phyloP scores from a whole-genome alignment of 2,113 vertebrate species.

The Nanorana parkeri region DNA sequence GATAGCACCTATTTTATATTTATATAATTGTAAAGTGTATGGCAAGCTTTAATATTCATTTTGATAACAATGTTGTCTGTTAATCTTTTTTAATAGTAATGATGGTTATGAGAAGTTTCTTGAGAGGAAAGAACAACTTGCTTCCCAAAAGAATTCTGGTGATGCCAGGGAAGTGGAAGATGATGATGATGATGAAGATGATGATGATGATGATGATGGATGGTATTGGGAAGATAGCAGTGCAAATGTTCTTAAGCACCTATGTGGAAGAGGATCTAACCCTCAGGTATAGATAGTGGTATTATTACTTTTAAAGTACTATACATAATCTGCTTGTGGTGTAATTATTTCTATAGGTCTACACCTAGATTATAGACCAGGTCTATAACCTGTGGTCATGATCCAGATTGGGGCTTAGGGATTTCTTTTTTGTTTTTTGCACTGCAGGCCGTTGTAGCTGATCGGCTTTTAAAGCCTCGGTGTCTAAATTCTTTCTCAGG shows the following conservation, averaged over 20 bases:
- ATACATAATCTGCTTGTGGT: too few relatives aligned
- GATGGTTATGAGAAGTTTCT: conserved; percentile 40
- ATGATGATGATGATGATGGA: conserved; percentile 65
- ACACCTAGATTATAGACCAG: too few relatives aligned
- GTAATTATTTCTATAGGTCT: too few relatives aligned
- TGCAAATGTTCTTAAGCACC: conserved; percentile 71
- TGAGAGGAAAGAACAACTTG: conserved; percentile 19
- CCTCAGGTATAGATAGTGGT: conserved; percentile 74
- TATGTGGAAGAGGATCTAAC: conserved; percentile 68
- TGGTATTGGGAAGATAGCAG: conserved; percentile 81
- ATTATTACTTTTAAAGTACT: too few relatives aligned
- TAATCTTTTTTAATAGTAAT: not conserved
- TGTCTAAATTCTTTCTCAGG: too few relatives aligned
- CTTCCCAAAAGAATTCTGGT: not conserved
- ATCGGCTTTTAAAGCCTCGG: too few relatives aligned
- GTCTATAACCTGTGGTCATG: too few relatives aligned
- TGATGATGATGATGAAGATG: conserved; percentile 41
- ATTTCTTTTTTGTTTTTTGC: too few relatives aligned
- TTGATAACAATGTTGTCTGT: not conserved
- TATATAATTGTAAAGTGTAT: too few relatives aligned
- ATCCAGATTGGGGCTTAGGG: too few relatives aligned
- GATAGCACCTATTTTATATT: too few relatives aligned
- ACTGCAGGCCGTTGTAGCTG: too few relatives aligned
- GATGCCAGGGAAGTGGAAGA: conserved; percentile 61
- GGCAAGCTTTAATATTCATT: not conserved